Evolutionary conservation across 2,113 vertebrate species (phyloP), one percentile per base, ranked within the genome.

Genomic region (Tympanuchus pallidicinctus): DNA sequence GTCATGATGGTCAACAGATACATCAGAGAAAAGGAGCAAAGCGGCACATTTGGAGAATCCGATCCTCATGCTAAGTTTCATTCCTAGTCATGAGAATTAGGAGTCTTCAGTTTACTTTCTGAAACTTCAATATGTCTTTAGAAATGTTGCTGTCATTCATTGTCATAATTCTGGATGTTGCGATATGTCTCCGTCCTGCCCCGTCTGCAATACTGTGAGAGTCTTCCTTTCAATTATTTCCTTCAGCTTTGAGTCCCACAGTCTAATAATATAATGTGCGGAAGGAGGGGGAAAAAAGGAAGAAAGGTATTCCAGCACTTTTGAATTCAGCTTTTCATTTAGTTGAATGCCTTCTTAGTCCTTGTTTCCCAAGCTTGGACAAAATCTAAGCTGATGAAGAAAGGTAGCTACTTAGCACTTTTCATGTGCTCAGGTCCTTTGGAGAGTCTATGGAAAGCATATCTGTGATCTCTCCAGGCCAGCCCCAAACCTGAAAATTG

Each of bases 271-370:
- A 63, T 38, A 65, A 88, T n/a, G 3, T 43, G 57, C 43, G 28
- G 69, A 83, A 25, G 27, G 15, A 14, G 27, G 72, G 50, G 34
- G 7, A 9, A 8, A 6, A 59, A 52, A 82, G 83, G 72, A 64
- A 75, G 70, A 93, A 91, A 71, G 19, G 34, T 83, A 80, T 83
- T 83, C 25, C 70, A 84, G 70, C 18, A 86, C 76, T 25, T 93
- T 79, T 93, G 82, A 94, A 83, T 94, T 88, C 85, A 69, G 65
- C 82, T 93, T 94, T 94, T 94, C 65, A 78, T 94, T 86, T 83
- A 57, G 19, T 45, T 92, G 72, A 86, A 72, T 86, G 50, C 60
- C 27, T 24, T 30, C 82, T 34, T 78, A 78, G 57, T 81, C 28
- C 64, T 73, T 65, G 50, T 71, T 85, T 93, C 77, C 76, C 47